Evolutionary conservation across 2,888 invertebrate species (phyloP), one percentile per base, ranked within the genome.

Genomic region (Drosophila kuntzei): DNA sequence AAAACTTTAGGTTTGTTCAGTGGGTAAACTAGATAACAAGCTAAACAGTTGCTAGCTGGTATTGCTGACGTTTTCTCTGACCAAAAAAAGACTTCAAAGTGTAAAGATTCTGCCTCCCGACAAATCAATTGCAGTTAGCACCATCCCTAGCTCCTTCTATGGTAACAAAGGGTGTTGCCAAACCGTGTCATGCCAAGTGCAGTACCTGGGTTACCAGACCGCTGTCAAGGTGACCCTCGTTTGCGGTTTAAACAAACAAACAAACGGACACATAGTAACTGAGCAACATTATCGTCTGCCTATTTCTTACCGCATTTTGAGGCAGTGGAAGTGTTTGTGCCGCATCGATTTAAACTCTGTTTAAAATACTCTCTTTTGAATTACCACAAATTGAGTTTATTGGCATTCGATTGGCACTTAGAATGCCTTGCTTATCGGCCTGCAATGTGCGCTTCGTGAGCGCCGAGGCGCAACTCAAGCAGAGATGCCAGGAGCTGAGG

Each of bases 351-450:
- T 51, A 47, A 54, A 20, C 18, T 25, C 36, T 7, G n/a, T 11
- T 34, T 7, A 1, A 7, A 27, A 12, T 9, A 36, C 3, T 6
- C 8, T 11, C 29, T 9, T 2, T 39, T 18, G 1, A 7, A 22
- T 14, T 14, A 25, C n/a, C 14, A 8, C 8, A 11, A 11, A 0
- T 3, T 46, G 4, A 9, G 14, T 5, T 9, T 16, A 12, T 29
- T 27, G 12, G 1, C 39, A 39, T 18, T 11, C 11, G 20, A 58
- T 50, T 22, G 11, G 34, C 12, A 9, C 3, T 2, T 9, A 76
- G 14, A 14, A 89, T 90, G 90, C 89, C 90, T 8, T 90, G 90
- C 49, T 81, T 82, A 46, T 90, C 90, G 41, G 90, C 90, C 20
- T 83, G 79, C 18, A 90, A 89, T 67, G 79, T 88, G 65, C 81